Evolutionary conservation across 2,888 invertebrate genomes (phyloP).

Genomic region (Troilus luridus): DNA sequence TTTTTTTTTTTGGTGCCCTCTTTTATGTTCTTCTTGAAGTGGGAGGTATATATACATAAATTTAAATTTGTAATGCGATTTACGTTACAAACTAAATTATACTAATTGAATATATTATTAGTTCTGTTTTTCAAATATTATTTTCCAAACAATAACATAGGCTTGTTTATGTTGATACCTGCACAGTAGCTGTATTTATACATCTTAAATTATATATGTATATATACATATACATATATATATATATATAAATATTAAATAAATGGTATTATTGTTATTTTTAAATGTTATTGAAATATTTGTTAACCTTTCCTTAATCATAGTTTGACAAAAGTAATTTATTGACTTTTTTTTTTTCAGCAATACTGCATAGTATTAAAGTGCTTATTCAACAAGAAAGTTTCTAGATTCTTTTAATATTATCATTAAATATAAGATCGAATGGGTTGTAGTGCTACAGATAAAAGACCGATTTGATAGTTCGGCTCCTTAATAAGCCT

Average conservation of each 20-base stretch:
- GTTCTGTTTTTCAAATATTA: conserved; percentile 32
- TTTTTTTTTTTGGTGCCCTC: conserved; percentile 38
- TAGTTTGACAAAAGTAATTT: too few species aligned
- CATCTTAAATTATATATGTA: conserved; percentile 60
- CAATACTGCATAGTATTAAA: too few species aligned
- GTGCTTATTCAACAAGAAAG: too few species aligned
- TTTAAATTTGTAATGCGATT: conserved; percentile 61
- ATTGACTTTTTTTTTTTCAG: too few species aligned
- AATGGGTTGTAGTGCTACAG: too few species aligned
- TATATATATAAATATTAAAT: conserved; percentile 65
- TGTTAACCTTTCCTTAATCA: background rate
- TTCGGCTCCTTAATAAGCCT: too few species aligned
- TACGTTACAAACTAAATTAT: conserved; percentile 61
- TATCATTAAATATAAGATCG: too few species aligned
- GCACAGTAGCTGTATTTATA: conserved; percentile 66
- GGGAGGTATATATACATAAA: conserved; percentile 26
- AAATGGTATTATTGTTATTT: conserved; percentile 66
- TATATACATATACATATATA: conserved; percentile 57
- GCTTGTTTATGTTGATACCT: conserved; percentile 62
- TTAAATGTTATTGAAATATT: conserved; percentile 57
- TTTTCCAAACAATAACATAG: conserved; percentile 60
- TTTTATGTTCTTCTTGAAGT: conserved; percentile 32
- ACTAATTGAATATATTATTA: conserved; percentile 60
- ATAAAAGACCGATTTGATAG: too few species aligned
- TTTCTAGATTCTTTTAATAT: too few species aligned